phyloP scores from a whole-genome alignment of 2,888 invertebrate genomes.

The Cephus nigrinus region DNA sequence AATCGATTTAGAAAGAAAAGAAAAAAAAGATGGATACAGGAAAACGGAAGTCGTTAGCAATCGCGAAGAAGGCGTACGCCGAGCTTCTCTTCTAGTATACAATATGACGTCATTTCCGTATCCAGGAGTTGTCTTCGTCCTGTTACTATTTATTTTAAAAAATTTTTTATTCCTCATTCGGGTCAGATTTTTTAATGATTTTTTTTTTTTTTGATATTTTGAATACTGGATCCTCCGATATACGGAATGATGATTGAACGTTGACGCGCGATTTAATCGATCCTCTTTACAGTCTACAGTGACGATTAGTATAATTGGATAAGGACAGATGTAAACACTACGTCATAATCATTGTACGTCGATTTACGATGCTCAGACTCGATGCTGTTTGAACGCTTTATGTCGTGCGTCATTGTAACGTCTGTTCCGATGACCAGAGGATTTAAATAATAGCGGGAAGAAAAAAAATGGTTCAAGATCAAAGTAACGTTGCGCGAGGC shows the following conservation, averaged over 20 bases:
- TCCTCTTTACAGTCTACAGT: neutral
- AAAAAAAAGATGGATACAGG: too few relatives aligned
- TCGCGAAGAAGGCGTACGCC: neutral
- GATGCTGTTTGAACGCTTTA: neutral
- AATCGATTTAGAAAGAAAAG: too few relatives aligned
- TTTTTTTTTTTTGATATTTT: neutral
- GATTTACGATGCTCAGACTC: constrained; percentile 34
- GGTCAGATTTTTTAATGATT: neutral
- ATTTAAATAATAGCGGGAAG: too few relatives aligned
- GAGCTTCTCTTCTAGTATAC: neutral
- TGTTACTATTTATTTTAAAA: too few relatives aligned
- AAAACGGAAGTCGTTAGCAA: too few relatives aligned
- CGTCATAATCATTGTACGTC: constrained; percentile 29
- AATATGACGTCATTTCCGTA: too few relatives aligned
- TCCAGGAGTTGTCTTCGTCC: too few relatives aligned
- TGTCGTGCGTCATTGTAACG: neutral
- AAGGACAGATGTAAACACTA: constrained; percentile 15
- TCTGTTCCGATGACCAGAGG: neutral
- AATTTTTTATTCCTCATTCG: too few relatives aligned
- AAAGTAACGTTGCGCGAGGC: too few relatives aligned
- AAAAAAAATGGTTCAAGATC: too few relatives aligned
- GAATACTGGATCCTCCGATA: neutral
- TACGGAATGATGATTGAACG: neutral
- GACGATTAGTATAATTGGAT: neutral
- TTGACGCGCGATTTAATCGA: neutral